Percentiles rank a stretch among this genome's conserved stretches.
These are phyloP conservation scores for Chrysotoxum bicinctum DNA, from an alignment of 2,888 invertebrate genomes.

Conservation along the genomic window DNA sequence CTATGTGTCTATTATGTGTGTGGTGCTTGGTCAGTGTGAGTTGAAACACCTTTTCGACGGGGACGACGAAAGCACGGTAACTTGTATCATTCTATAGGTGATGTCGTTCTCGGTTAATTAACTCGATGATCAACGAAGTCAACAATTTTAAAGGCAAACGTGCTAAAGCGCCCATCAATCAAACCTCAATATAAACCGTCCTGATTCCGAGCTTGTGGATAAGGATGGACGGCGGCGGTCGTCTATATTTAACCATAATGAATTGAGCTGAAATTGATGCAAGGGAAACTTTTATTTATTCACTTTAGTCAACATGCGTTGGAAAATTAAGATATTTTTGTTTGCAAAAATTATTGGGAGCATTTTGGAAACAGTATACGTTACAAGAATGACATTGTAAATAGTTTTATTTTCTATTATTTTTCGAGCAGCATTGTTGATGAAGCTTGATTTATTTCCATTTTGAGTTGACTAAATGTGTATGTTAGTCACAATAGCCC, in stretches of 20 bases:
- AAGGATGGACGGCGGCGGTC: background rate
- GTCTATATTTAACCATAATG: conserved; percentile 15
- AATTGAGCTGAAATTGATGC: conserved; percentile 11
- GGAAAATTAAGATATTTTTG: conserved; percentile 47
- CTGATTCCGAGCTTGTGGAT: background rate
- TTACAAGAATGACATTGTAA: background rate
- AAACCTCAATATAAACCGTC: conserved; percentile 10
- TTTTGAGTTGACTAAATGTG: no score
- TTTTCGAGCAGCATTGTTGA: no score
- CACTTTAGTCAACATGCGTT: background rate
- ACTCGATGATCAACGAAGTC: conserved; percentile 45
- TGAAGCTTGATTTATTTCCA: no score
- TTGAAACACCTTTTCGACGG: conserved; percentile 33
- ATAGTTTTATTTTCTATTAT: no score
- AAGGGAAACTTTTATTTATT: conserved; percentile 26
- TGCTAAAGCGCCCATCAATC: conserved; percentile 44
- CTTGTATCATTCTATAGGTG: conserved; percentile 9
- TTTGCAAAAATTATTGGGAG: background rate
- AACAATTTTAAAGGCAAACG: conserved; percentile 60
- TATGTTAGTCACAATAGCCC: no score
- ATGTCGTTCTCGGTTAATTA: conserved; percentile 57
- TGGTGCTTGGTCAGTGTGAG: background rate
- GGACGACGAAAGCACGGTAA: background rate
- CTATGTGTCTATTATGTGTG: background rate
- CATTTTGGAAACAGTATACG: background rate